Base-by-base conservation (phyloP, 2,113 vertebrate species). In the Phycodurus eques region DNA sequence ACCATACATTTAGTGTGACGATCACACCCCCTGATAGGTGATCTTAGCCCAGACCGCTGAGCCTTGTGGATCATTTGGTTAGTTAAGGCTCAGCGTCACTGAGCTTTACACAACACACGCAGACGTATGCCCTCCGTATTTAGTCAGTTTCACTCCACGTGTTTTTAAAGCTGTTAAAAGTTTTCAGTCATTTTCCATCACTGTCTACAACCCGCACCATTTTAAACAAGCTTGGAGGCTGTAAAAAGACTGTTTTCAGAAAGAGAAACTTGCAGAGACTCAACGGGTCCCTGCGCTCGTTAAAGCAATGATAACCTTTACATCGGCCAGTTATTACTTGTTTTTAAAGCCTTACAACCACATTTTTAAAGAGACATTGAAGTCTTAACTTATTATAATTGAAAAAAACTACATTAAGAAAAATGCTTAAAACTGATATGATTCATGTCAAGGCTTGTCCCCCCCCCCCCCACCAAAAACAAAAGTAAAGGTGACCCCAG, bases 381-480 rank as follows among this genome's bases (percentile, higher is more conserved):
- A 90, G 80, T 83, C 81, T 90, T 85, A 92, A 91, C 85, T 87
- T 87, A 84, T 75, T 85, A 88, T 76, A 87, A 70, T 83, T 90
- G 87, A 72, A 78, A 64, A 80, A 43, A 79, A 84, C n/a, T 63
- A 90, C 91, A 92, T 64, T 20, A 47, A 46, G 81, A 93, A 89
- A 87, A 87, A 85, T 6, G 87, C 66, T 91, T 84, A 83, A 87
- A 66, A 91, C 93, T 88, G 88, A 95, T 95, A 97, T 95, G 94
- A 96, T 95, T 93, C 93, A 93, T 91, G 92, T 86, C 91, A 91
- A 85, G 94, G 94, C 93, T 94, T 95, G 94, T 94, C 95, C 90
- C 94, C 95, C 76, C 54, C 95, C 90, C 94, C 95, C 76, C 90
- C 94, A 95, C 76, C 56, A 56, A 61, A 61, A 35, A 56, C 92